A percentile compares a stretch with the other conserved stretches of the same genome.
phyloP scores from a whole-genome alignment of 2,888 invertebrate species.

The Lepidochitona cinerea region DNA sequence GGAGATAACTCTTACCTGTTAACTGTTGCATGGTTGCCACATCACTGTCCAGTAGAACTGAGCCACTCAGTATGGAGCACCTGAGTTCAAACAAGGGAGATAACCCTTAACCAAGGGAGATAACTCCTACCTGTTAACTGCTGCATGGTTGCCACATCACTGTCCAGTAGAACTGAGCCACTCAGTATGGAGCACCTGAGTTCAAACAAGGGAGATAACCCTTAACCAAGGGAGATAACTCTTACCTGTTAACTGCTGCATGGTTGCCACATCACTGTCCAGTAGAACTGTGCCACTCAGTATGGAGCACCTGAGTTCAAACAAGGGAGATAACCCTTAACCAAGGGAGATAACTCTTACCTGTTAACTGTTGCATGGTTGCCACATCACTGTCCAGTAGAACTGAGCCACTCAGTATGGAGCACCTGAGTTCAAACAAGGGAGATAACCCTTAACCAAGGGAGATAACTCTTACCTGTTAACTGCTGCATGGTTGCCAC shows the following conservation, averaged over 20 bases:
- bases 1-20: constrained; percentile 47
- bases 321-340: constrained; percentile 77
- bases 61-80: constrained; percentile 82
- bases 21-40: constrained; percentile 82
- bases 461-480: constrained; percentile 47
- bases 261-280: constrained; percentile 91
- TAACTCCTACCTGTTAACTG: constrained; percentile 59
- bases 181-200: constrained; percentile 77
- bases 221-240: background rate
- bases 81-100: background rate
- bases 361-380: constrained; percentile 77
- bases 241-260: constrained; percentile 75
- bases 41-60: constrained; percentile 95
- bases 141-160: constrained; percentile 90
- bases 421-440: background rate
- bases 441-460: background rate
- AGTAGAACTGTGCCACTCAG: constrained; percentile 94
- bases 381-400: constrained; percentile 95
- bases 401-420: constrained; percentile 89
- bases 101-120: background rate
- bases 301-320: constrained; percentile 93
- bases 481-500: constrained; percentile 82
- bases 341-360: constrained; percentile 36
- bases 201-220: background rate
- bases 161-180: constrained; percentile 94